Conservation (phyloP, 1,140 invertebrate species). For the Drosophila ercepeae region DNA sequence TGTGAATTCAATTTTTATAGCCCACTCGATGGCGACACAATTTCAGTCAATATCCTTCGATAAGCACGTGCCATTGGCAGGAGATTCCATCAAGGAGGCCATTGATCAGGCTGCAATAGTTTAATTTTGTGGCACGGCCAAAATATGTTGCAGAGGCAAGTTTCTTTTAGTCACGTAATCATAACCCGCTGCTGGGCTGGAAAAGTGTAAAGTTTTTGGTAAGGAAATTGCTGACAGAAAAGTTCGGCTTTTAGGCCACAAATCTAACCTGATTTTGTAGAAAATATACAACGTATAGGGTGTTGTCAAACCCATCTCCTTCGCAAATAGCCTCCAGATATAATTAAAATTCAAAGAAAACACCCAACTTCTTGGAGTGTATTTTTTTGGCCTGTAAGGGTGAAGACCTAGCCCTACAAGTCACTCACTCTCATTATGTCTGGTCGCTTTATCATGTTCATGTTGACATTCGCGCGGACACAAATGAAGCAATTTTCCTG, state of each 20-base stretch:
- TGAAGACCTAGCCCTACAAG: slow-evolving; percentile 54
- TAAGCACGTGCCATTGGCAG: slow-evolving; percentile 74
- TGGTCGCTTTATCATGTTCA: slow-evolving; percentile 73
- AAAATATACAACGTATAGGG: no score
- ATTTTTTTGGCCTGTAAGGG: slow-evolving; percentile 7
- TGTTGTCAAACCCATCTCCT: no score
- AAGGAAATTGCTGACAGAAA: slow-evolving; percentile 1
- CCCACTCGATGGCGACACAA: slow-evolving; percentile 65
- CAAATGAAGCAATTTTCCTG: slow-evolving; percentile 79
- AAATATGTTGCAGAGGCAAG: background rate
- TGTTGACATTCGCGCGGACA: slow-evolving; percentile 76
- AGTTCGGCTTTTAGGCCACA: background rate
- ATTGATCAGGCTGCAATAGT: slow-evolving; percentile 22
- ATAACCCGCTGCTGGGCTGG: slow-evolving; percentile 35
- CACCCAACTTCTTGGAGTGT: background rate
- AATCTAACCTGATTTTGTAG: no score
- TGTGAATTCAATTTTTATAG: slow-evolving; percentile 62
- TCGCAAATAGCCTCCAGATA: slow-evolving; percentile 23
- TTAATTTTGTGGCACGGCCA: slow-evolving; percentile 67
- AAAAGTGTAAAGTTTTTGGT: slow-evolving; percentile 58
- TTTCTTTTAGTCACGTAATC: slow-evolving; percentile 57
- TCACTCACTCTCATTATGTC: slow-evolving; percentile 77
- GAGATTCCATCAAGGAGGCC: slow-evolving; percentile 30
- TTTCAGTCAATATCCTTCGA: slow-evolving; percentile 61
- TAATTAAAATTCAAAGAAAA: slow-evolving; percentile 52